These are phyloP conservation scores for Pygocentrus nattereri DNA, from an alignment of 2,797 vertebrate genomes.

Conservation along the genomic window DNA sequence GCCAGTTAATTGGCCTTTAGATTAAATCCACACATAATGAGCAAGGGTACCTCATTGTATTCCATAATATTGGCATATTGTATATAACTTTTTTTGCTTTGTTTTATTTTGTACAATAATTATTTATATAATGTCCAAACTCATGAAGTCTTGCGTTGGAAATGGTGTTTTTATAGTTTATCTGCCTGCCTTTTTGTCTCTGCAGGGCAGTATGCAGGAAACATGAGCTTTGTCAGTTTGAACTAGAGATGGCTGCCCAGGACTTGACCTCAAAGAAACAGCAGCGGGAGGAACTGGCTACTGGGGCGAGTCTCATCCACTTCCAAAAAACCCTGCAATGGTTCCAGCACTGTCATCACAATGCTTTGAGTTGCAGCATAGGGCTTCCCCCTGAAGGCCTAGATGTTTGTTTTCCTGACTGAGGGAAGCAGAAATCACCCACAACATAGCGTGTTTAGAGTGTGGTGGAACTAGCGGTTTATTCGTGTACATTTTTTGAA, in stretches of 20 bases:
- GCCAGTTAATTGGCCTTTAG: not conserved
- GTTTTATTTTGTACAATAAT: not conserved
- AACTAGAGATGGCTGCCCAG: conserved; percentile 90
- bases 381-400: conserved; percentile 22
- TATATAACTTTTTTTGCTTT: not conserved
- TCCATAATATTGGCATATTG: not conserved
- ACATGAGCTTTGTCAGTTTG: conserved; percentile 94
- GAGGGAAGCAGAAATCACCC: conserved; percentile 17
- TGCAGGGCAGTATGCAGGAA: conserved; percentile 93
- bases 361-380: conserved; percentile 4
- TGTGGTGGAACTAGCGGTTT: conserved; percentile 11
- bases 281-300: conserved; percentile 93
- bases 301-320: conserved; percentile 83
- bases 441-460: conserved; percentile 7
- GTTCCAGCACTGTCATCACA: conserved; percentile 24
- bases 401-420: conserved; percentile 33
- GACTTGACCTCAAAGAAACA: conserved; percentile 93
- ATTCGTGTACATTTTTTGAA: conserved; percentile 1
- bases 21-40: not conserved
- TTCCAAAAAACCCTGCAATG: conserved; percentile 6
- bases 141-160: not conserved
- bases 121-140: not conserved
- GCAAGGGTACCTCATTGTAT: not conserved
- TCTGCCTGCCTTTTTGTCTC: conserved; percentile 29
- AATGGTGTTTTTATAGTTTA: not conserved